Percentiles rank a stretch among this genome's conserved stretches.
These are phyloP conservation scores for Schrankia costaestrigalis DNA, from an alignment of 2,888 invertebrate genomes.

Conservation along the genomic window DNA sequence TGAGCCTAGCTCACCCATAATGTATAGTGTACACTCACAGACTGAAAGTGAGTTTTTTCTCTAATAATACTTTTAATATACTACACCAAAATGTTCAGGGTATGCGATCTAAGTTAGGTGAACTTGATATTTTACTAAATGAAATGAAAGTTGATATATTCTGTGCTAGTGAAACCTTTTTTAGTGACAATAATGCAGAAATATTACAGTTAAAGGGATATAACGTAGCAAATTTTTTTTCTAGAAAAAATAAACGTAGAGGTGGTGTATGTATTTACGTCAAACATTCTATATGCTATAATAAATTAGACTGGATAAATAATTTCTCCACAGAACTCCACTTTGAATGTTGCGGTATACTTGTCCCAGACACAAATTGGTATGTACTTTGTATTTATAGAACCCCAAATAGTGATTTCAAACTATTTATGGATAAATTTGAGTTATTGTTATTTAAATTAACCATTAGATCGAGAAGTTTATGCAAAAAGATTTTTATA, in stretches of 20 bases:
- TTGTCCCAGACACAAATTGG: no score
- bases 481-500: no score
- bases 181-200: not conserved
- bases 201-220: not conserved
- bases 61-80: not conserved
- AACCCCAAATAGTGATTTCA: no score
- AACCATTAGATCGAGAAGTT: no score
- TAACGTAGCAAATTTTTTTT: not conserved
- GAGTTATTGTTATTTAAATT: no score
- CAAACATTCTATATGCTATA: no score
- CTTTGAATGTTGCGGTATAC: no score
- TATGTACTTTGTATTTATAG: no score
- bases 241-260: not conserved
- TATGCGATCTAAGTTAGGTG: constrained; percentile 1
- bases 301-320: not conserved
- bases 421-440: no score
- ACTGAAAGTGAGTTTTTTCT: not conserved
- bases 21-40: not conserved
- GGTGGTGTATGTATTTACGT: constrained; percentile 1
- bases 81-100: not conserved
- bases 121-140: not conserved
- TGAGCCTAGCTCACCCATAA: not conserved
- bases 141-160: not conserved
- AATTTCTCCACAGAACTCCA: no score
- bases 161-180: not conserved